Evolutionary conservation across 2,113 vertebrate genomes (phyloP), one percentile per base, ranked within the genome.

Genomic region (Mugil cephalus): DNA sequence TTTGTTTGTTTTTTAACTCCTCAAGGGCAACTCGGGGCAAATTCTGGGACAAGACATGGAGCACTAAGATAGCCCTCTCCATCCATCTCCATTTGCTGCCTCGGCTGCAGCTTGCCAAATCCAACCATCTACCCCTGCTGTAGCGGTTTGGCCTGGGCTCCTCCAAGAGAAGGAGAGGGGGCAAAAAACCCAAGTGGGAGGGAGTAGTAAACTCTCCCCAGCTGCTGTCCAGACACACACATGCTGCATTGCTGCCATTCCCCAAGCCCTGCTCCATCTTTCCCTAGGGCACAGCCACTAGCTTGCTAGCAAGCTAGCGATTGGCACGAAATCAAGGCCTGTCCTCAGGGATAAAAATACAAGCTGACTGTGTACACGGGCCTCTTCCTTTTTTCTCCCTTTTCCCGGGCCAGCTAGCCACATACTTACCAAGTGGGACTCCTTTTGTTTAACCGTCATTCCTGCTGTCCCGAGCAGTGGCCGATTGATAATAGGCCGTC

Each of bases 241-340:
- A 98, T 98, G 98, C 94, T 98, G 95, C 96, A 99, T 99, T 95
- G 95, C 94, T 97, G 93, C 93, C 96, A 96, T 97, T 97, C 97
- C 93, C 94, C 45, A 87, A 91, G 93, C 96, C 94, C 71, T 39
- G 59, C 80, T 83, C 65, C 77, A 82, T 95, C 91, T 93, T 91
- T 96, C 95, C 93, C 84, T 80, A 92, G 94, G 93, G 93, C 93
- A 93, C 93, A 86, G 92, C 88, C 93, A 89, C 90, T 93, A 93
- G 88, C 93, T 61, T 59, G 52, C 80, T 94, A 94, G 94, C 92
- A 11, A 61, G 69, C 86, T 79, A 78, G 91, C 93, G 93, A 82
- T 71, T 89, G 90, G 42, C 92, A 94, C 92, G 90, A 91, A 59
- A 55, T 17, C 34, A 89, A 90, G 92, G 85, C 88, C 91, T 53